Conservation (phyloP, 35 echinoderm and acorn worm species). For the Nesometra sesokonis region DNA sequence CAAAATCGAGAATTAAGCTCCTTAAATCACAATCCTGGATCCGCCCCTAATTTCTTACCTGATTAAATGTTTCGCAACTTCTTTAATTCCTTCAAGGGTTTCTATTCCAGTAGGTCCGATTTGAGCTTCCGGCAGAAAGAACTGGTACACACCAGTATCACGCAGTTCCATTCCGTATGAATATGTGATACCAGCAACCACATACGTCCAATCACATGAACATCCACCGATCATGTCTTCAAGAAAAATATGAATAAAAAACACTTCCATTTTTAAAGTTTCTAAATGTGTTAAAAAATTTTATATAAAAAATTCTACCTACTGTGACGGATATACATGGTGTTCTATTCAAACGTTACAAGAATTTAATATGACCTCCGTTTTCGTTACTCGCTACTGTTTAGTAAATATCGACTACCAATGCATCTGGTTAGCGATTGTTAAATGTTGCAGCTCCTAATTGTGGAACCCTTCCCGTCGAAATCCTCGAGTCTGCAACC, state of each 20-base stretch:
- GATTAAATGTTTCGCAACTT: neutral
- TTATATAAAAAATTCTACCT: too few species aligned
- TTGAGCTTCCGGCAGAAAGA: conserved; percentile 14
- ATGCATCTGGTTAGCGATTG: neutral
- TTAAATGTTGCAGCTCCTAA: neutral
- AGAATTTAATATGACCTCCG: too few species aligned
- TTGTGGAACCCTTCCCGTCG: neutral
- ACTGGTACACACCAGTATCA: neutral
- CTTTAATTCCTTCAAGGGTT: conserved; percentile 4
- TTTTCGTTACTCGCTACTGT: neutral
- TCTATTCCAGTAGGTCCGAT: conserved; percentile 7
- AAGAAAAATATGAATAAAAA: too few species aligned
- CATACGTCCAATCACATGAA: conserved; percentile 5
- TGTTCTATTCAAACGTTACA: too few species aligned
- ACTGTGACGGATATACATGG: too few species aligned
- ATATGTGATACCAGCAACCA: neutral
- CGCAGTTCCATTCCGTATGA: conserved; percentile 5
- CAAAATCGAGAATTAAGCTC: too few species aligned
- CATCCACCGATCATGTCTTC: neutral
- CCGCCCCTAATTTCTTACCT: neutral
- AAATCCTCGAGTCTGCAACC: neutral
- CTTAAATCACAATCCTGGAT: too few species aligned
- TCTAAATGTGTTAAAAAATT: too few species aligned
- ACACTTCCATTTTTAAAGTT: too few species aligned
- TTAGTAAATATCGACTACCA: neutral